Evolutionary conservation across 2,113 vertebrate species (phyloP).

Genomic region (Blennius ocellaris): DNA sequence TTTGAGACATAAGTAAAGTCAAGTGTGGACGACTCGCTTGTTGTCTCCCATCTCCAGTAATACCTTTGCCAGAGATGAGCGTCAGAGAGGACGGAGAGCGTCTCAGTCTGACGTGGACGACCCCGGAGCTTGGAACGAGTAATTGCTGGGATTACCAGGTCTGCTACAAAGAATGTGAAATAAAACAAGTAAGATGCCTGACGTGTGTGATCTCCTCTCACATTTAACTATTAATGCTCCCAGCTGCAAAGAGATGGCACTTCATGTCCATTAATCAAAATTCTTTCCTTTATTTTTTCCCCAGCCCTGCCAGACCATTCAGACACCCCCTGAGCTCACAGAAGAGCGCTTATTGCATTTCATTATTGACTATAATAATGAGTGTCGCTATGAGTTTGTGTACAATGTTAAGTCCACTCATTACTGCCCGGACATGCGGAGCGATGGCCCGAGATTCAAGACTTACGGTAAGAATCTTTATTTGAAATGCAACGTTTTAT

Average conservation of each 20-base stretch:
- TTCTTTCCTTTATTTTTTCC: too few species aligned
- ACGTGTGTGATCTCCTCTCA: neutral
- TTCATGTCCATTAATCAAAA: too few species aligned
- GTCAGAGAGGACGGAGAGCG: fast-evolving
- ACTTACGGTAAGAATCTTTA: conserved; percentile 56
- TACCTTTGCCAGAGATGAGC: conserved; percentile 1
- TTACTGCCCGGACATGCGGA: fast-evolving
- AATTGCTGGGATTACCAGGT: neutral
- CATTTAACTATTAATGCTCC: too few species aligned
- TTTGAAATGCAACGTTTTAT: too few species aligned
- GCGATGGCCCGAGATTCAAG: conserved; percentile 4
- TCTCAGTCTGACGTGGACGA: conserved; percentile 18
- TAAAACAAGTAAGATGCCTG: neutral
- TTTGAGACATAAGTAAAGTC: too few species aligned
- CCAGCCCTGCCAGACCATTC: too few species aligned
- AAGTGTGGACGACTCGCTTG: neutral
- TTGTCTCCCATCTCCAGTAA: conserved; percentile 27
- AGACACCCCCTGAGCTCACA: fast-evolving
- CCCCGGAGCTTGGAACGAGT: fast-evolving
- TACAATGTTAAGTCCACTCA: fast-evolving
- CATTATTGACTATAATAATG: conserved; percentile 38
- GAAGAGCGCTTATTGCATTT: neutral
- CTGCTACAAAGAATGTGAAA: conserved; percentile 50
- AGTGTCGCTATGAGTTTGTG: conserved; percentile 65
- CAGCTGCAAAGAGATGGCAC: too few species aligned